Evolutionary conservation across 2,797 vertebrate genomes (phyloP), one percentile per base, ranked within the genome.

Genomic region (Apogon hyalosoma): DNA sequence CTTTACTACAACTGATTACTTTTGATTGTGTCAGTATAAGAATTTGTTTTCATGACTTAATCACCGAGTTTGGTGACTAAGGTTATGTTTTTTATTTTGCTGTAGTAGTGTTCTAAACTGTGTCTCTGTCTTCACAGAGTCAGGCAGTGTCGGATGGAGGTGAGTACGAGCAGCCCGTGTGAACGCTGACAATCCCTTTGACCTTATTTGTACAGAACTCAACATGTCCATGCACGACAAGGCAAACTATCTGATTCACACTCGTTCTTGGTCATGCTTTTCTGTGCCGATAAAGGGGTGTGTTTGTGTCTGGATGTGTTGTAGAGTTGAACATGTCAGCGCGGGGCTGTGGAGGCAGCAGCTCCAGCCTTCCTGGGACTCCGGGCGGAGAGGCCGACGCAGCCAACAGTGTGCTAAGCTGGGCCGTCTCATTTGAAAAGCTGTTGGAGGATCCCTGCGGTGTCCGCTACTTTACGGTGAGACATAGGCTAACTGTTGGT

Each of bases 61-160:
- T 8, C 33, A 36, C 14, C 14, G 7, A 11, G 15, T n/a, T 53
- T 55, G 5, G 9, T 36, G 7, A 36, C 28, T 31, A 8, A 36
- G 9, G 33, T 36, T 36, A 36, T 8, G 33, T 28, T 28, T 36
- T 36, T 36, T 36, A 36, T 8, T 52, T 38, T n/a, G 18, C 56
- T 70, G 47, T 7, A 28, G 5, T 14, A 19, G 18, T 48, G 3
- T 56, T 21, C 12, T 1, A 15, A 21, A 6, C 16, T 49, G 56
- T 19, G 2, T 38, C 55, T 92, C 45, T 87, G 24, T 84, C 38
- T 84, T 77, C 75, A 13, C 92, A 99, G 98, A 95, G 94, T 84
- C 93, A 96, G 5, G 96, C 97, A 1, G 95, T 96, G 65, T 99
- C 97, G 0, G 97, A 98, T 74, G 97, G 97, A 96, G 98, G 97